Percentiles rank a stretch among this genome's conserved stretches.
Conservation (phyloP, 2,797 vertebrate species). For the Fratercula arctica region DNA sequence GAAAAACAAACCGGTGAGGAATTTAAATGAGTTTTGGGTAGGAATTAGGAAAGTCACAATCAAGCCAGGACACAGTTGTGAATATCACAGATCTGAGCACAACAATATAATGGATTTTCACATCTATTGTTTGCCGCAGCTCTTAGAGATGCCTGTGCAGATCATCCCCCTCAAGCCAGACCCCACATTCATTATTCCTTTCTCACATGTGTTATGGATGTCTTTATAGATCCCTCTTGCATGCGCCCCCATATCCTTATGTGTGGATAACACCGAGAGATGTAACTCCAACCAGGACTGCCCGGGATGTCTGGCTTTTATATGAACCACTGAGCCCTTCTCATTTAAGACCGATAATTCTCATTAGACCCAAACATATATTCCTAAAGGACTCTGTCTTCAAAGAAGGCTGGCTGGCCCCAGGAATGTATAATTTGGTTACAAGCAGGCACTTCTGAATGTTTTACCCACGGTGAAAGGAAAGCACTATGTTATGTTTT, state of each 20-base stretch:
- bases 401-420: background rate
- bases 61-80: background rate
- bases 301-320: background rate
- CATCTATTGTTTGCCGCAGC: background rate
- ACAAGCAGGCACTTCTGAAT: background rate
- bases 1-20: background rate
- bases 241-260: fast-evolving
- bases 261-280: background rate
- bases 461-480: background rate
- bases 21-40: background rate
- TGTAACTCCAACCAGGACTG: background rate
- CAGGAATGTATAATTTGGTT: background rate
- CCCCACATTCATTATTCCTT: background rate
- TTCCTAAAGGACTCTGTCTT: background rate
- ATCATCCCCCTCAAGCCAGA: background rate
- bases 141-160: background rate
- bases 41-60: background rate
- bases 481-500: background rate
- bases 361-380: background rate
- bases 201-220: fast-evolving
- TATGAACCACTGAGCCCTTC: background rate
- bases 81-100: background rate
- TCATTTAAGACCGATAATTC: background rate
- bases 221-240: background rate
- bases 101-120: background rate